These are phyloP conservation scores for Agrotis segetum DNA, from an alignment of 2,888 invertebrate species.

Conservation along the genomic window DNA sequence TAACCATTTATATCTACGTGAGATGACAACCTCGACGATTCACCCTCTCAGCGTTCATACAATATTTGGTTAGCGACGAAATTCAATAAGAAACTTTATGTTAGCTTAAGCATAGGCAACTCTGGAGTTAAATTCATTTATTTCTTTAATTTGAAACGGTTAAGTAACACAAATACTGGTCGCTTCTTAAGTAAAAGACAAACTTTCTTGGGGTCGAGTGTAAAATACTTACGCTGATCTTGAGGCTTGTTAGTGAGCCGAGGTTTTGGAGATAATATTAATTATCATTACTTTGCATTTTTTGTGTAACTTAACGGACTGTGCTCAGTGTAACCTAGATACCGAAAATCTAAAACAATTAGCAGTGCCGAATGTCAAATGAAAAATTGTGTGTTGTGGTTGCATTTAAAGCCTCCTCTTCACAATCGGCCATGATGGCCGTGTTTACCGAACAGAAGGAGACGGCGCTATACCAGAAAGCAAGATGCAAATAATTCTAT, in stretches of 20 bases:
- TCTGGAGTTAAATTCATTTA: slow-evolving; percentile 50
- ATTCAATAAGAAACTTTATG: slow-evolving; percentile 38
- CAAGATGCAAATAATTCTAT: too few relatives aligned
- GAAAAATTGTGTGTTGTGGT: not conserved
- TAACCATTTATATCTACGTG: too few relatives aligned
- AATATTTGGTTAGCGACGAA: slow-evolving; percentile 25
- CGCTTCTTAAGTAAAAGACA: slow-evolving; percentile 49
- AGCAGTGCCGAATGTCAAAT: not conserved
- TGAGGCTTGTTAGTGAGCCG: slow-evolving; percentile 33
- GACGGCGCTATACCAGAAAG: too few relatives aligned
- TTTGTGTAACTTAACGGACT: slow-evolving; percentile 11
- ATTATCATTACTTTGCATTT: slow-evolving; percentile 40
- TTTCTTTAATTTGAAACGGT: slow-evolving; percentile 60
- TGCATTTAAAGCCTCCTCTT: too few relatives aligned
- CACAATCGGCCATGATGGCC: too few relatives aligned
- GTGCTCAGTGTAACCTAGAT: not conserved
- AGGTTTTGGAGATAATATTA: slow-evolving; percentile 37
- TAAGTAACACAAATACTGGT: slow-evolving; percentile 60
- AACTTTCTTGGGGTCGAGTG: slow-evolving; percentile 41
- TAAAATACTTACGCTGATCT: slow-evolving; percentile 45
- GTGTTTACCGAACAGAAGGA: too few relatives aligned
- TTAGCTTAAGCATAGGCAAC: slow-evolving; percentile 35
- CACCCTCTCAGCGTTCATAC: not conserved
- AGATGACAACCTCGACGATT: not conserved
- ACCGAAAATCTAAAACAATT: slow-evolving; percentile 1